A percentile compares a stretch with the other conserved stretches of the same genome.
Conservation (phyloP, 2,113 vertebrate genomes). For the Pantherophis guttatus region DNA sequence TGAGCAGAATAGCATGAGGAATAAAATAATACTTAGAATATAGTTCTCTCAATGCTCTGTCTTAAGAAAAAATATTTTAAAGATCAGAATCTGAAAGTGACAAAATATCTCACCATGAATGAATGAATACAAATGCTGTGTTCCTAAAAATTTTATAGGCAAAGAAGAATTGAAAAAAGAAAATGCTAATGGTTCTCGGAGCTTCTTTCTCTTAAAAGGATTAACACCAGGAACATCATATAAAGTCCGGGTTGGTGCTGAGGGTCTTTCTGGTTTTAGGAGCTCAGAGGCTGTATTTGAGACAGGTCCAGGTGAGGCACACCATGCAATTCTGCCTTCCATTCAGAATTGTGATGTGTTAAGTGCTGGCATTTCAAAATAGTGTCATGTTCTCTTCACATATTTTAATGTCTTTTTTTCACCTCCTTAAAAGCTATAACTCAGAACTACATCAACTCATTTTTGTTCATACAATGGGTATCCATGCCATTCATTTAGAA, state of each 20-base stretch:
- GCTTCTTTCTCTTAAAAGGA: conserved; percentile 86
- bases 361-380: conserved; percentile 32
- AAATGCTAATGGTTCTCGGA: conserved; percentile 89
- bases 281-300: conserved; percentile 87
- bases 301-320: conserved; percentile 91
- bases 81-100: conserved; percentile 39
- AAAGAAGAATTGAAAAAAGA: conserved; percentile 92
- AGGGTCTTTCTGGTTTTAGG: conserved; percentile 80
- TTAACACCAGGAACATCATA: conserved; percentile 90
- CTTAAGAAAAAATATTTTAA: conserved; percentile 40
- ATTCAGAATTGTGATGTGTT: conserved; percentile 30
- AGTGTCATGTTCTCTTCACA: conserved; percentile 26
- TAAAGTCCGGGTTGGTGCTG: conserved; percentile 89
- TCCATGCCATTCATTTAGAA: conserved; percentile 22
- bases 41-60: conserved; percentile 46
- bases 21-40: conserved; percentile 28
- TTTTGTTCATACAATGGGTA: conserved; percentile 20
- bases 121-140: conserved; percentile 69
- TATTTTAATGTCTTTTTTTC: conserved; percentile 34
- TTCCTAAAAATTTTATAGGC: conserved; percentile 82
- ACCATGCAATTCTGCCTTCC: conserved; percentile 34
- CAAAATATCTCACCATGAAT: conserved; percentile 45
- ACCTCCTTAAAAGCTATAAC: neutral
- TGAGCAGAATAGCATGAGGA: neutral
- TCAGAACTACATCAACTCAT: conserved; percentile 13